A percentile compares a stretch with the other conserved stretches of the same genome.
These are phyloP conservation scores for Hydrotaea cyrtoneurina DNA, from an alignment of 2,888 invertebrate genomes.

Conservation along the genomic window DNA sequence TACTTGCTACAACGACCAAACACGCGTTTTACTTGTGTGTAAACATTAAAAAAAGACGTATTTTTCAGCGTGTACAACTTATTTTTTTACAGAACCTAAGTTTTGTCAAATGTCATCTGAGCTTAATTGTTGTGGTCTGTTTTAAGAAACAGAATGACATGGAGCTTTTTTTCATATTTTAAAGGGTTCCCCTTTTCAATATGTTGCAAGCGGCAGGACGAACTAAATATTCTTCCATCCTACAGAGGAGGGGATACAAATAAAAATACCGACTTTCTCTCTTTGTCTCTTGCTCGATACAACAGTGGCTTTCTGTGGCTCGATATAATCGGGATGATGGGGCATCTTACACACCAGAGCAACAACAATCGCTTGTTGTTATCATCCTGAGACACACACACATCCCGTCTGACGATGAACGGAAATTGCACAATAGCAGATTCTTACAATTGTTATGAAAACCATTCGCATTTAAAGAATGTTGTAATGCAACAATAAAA, in stretches of 20 bases:
- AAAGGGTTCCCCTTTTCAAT: too few relatives aligned
- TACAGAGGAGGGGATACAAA: too few relatives aligned
- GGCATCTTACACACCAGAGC: neutral
- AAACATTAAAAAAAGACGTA: too few relatives aligned
- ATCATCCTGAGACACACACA: neutral
- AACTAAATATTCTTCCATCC: neutral
- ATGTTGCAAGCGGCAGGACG: neutral
- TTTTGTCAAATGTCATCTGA: too few relatives aligned
- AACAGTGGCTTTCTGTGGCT: neutral
- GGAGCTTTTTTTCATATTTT: too few relatives aligned
- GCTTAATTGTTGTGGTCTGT: too few relatives aligned
- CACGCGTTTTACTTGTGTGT: too few relatives aligned
- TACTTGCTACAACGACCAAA: too few relatives aligned
- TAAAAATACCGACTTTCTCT: neutral
- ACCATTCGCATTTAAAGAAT: constrained; percentile 29
- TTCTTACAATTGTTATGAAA: constrained; percentile 37
- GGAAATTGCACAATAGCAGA: constrained; percentile 32
- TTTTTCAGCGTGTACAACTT: too few relatives aligned
- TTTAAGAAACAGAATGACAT: too few relatives aligned
- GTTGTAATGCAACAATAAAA: constrained; percentile 27
- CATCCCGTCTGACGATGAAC: neutral
- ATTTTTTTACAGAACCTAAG: too few relatives aligned
- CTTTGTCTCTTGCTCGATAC: neutral
- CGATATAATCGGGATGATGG: neutral
- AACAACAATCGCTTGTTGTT: neutral